Evolutionary conservation across 2,888 invertebrate species (phyloP).

Genomic region (Helleia helle): DNA sequence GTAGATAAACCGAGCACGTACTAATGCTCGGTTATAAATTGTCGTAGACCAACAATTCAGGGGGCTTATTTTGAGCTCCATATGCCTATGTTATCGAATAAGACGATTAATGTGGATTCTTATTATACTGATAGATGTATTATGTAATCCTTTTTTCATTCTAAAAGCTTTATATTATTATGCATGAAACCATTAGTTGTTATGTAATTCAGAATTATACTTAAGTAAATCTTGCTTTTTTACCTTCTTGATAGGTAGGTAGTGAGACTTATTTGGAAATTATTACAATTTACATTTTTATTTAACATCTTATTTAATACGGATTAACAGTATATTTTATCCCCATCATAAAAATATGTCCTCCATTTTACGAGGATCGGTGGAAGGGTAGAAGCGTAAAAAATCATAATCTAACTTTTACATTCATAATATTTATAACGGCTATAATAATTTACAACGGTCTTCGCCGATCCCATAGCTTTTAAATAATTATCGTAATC

Average conservation of each 20-base stretch:
- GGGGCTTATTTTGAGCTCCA: constrained; percentile 1
- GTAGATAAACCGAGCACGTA: constrained; percentile 17
- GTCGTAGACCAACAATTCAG: constrained; percentile 12
- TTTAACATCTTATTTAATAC: not conserved
- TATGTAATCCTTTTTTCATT: not conserved
- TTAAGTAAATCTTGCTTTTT: no score
- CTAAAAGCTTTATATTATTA: not conserved
- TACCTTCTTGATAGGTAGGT: no score
- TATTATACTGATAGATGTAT: not conserved
- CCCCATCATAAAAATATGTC: not conserved
- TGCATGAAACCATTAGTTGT: no score
- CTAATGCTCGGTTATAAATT: constrained; percentile 18
- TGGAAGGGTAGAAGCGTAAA: not conserved
- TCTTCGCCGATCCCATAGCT: no score
- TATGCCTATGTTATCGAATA: not conserved
- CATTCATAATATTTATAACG: not conserved
- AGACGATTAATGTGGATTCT: no score
- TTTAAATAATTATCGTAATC: no score
- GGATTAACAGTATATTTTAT: not conserved
- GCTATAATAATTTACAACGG: not conserved
- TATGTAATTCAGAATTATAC: no score
- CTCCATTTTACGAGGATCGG: not conserved
- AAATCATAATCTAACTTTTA: not conserved
- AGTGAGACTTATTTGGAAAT: no score
- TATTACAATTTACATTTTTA: not conserved